Evolutionary conservation across 2,113 vertebrate genomes (phyloP).

Genomic region (Zosterops japonicus): DNA sequence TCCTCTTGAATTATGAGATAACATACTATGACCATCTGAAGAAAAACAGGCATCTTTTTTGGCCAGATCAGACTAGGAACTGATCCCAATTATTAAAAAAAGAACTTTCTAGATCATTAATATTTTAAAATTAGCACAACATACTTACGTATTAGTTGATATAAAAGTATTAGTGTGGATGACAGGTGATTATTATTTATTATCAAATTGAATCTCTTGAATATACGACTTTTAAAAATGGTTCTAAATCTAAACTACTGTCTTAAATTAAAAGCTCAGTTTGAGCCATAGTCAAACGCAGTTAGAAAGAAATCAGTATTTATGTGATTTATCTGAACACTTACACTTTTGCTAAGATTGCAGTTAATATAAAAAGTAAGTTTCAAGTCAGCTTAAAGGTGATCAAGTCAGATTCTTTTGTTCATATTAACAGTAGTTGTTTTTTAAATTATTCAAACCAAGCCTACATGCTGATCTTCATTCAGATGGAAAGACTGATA

Average conservation of each 20-base stretch:
- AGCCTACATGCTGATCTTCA: conserved; percentile 11
- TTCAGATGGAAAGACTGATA: conserved; percentile 10
- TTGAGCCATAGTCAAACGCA: background rate
- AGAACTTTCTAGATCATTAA: background rate
- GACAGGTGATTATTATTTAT: background rate
- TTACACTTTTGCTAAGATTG: background rate
- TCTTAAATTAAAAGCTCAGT: background rate
- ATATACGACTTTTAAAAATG: background rate
- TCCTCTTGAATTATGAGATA: background rate
- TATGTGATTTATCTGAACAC: background rate
- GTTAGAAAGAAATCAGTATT: background rate
- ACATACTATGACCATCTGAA: background rate
- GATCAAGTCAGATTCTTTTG: background rate
- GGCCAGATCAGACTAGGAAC: background rate
- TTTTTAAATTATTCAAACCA: conserved; percentile 24
- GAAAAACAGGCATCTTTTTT: background rate
- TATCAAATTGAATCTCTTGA: background rate
- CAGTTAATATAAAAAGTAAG: background rate
- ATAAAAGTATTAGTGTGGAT: background rate
- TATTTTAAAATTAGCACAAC: background rate
- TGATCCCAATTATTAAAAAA: background rate
- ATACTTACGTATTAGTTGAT: background rate
- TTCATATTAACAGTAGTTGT: conserved; percentile 1
- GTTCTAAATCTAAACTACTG: background rate
- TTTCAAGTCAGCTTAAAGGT: background rate